Evolutionary conservation across 2,797 vertebrate species (phyloP).

Genomic region (Nannoperca obscura): DNA sequence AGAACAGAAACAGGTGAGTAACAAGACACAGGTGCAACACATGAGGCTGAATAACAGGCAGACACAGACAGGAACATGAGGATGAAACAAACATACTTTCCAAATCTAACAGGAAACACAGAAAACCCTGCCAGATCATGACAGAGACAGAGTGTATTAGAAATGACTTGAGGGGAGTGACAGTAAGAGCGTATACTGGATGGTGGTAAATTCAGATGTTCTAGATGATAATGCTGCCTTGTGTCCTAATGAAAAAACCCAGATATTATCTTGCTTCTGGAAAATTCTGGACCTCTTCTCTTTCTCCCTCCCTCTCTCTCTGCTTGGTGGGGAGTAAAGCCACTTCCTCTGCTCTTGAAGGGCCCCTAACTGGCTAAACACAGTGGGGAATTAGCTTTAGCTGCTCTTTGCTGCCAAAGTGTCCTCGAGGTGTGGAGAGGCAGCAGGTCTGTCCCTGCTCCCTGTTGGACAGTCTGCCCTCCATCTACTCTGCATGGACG

Average conservation of each 20-base stretch:
- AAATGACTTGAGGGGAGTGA: slow-evolving; percentile 65
- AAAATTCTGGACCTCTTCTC: slow-evolving; percentile 45
- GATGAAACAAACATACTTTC: no score
- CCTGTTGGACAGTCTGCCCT: slow-evolving; percentile 28
- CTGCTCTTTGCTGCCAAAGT: slow-evolving; percentile 55
- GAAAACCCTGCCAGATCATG: no score
- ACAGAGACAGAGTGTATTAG: slow-evolving; percentile 66
- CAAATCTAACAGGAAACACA: no score
- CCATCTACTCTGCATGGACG: slow-evolving; percentile 28
- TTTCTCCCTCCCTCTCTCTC: background rate
- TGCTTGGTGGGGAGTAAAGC: slow-evolving; percentile 29
- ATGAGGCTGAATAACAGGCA: no score
- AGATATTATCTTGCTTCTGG: slow-evolving; percentile 65
- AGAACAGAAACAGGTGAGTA: no score
- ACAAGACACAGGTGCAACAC: no score
- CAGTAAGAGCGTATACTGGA: slow-evolving; percentile 50
- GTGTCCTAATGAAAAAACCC: slow-evolving; percentile 67
- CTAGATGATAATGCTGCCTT: slow-evolving; percentile 69
- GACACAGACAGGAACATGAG: no score
- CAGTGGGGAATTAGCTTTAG: slow-evolving; percentile 59
- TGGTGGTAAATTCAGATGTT: slow-evolving; percentile 73
- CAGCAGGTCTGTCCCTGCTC: slow-evolving; percentile 28
- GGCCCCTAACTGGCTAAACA: slow-evolving; percentile 56
- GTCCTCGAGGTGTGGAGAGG: slow-evolving; percentile 59
- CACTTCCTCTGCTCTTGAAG: slow-evolving; percentile 54